These are phyloP conservation scores for Drosophila nigricruria DNA, from an alignment of 2,888 invertebrate species.

Conservation along the genomic window DNA sequence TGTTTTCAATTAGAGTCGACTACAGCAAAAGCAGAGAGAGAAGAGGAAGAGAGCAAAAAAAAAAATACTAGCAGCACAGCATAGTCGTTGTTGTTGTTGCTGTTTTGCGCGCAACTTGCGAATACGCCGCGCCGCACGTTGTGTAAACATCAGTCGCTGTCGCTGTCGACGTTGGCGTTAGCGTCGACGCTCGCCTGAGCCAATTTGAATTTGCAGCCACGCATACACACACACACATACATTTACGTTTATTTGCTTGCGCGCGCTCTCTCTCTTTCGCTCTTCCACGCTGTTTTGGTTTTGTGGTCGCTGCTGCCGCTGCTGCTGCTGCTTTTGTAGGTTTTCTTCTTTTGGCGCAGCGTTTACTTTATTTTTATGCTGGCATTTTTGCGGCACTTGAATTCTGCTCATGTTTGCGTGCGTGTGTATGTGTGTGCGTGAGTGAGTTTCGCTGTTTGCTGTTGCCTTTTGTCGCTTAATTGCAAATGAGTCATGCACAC, in stretches of 20 bases:
- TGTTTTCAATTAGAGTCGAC: constrained; percentile 77
- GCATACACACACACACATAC: constrained; percentile 30
- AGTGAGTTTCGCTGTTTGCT: constrained; percentile 37
- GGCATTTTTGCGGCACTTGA: constrained; percentile 79
- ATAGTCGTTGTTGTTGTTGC: constrained; percentile 27
- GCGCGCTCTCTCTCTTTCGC: constrained; percentile 15
- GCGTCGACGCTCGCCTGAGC: constrained; percentile 48
- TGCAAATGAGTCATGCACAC: constrained; percentile 67
- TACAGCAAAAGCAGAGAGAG: constrained; percentile 29
- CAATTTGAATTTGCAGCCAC: constrained; percentile 69
- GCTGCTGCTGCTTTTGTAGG: constrained; percentile 73
- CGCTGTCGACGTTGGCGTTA: constrained; percentile 28
- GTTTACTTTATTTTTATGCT: constrained; percentile 78
- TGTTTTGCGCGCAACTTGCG: constrained; percentile 59
- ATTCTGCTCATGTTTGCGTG: constrained; percentile 35
- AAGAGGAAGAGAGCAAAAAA: constrained; percentile 38
- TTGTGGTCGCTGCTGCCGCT: constrained; percentile 69
- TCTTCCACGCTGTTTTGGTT: constrained; percentile 30
- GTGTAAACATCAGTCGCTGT: constrained; percentile 75
- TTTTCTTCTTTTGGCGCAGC: constrained; percentile 68
- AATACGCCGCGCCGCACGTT: constrained; percentile 73
- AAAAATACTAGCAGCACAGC: constrained; percentile 58
- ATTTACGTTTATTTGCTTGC: constrained; percentile 29
- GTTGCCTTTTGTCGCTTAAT: constrained; percentile 62
- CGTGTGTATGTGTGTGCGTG: constrained; percentile 17